These are phyloP conservation scores for Tenualosa ilisha DNA, from an alignment of 2,797 vertebrate species.

Conservation along the genomic window DNA sequence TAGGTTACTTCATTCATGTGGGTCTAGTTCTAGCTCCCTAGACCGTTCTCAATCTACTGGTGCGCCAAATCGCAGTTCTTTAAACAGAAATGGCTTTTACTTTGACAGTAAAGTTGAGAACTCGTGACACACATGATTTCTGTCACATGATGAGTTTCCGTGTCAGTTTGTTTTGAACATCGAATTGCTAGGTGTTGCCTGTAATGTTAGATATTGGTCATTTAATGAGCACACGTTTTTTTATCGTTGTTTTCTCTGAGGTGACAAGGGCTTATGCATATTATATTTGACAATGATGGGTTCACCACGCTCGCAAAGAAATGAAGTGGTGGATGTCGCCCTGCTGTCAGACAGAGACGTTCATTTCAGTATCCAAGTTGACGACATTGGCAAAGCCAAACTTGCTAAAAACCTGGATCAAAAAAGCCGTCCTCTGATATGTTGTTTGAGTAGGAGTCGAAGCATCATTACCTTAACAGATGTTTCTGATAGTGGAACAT, in stretches of 20 bases:
- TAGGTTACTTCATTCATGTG: no score
- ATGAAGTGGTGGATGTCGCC: slow-evolving; percentile 59
- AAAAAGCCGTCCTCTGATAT: slow-evolving; percentile 59
- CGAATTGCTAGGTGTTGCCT: neutral
- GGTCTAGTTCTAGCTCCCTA: no score
- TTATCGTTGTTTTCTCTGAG: no score
- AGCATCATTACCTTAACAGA: slow-evolving; percentile 62
- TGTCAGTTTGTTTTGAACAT: neutral
- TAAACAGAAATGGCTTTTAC: neutral
- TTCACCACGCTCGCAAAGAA: neutral
- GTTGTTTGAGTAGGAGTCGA: slow-evolving; percentile 47
- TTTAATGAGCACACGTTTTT: no score
- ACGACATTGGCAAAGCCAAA: slow-evolving; percentile 51
- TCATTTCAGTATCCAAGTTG: slow-evolving; percentile 43
- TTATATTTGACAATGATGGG: neutral
- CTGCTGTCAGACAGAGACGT: slow-evolving; percentile 59
- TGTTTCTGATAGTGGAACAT: slow-evolving; percentile 54
- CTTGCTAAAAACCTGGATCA: slow-evolving; percentile 48
- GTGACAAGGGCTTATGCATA: no score
- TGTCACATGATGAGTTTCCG: slow-evolving; percentile 16
- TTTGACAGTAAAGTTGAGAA: neutral
- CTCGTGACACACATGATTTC: neutral
- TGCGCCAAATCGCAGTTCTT: no score
- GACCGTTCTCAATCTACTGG: no score
- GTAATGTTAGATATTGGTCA: neutral